Percentiles rank a stretch among this genome's conserved stretches.
phyloP scores from a whole-genome alignment of 1,140 invertebrate genomes.

The Dendrolimus kikuchii region DNA sequence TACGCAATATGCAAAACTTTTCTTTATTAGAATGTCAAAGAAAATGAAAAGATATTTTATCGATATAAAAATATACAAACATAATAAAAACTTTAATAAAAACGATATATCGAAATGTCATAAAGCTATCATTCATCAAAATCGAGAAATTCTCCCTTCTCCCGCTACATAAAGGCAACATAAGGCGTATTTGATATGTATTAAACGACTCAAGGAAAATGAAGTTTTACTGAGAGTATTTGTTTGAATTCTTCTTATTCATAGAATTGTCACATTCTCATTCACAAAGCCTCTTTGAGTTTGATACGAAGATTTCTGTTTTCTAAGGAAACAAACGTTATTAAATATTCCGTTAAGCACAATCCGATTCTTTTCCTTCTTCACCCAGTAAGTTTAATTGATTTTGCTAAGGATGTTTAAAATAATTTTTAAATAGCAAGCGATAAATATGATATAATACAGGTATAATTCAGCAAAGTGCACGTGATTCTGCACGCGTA shows the following conservation, averaged over 20 bases:
- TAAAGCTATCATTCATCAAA: background rate
- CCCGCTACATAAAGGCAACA: background rate
- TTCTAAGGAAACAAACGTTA: background rate
- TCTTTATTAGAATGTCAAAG: too few relatives aligned
- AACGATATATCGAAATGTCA: too few relatives aligned
- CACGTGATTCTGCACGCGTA: too few relatives aligned
- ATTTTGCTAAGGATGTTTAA: too few relatives aligned
- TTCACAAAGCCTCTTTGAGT: constrained; percentile 7
- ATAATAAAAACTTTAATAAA: too few relatives aligned
- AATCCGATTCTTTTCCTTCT: constrained; percentile 3
- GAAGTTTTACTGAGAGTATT: constrained; percentile 17
- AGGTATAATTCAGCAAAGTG: too few relatives aligned
- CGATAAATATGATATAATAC: too few relatives aligned
- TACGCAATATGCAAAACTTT: too few relatives aligned
- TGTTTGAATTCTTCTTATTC: constrained; percentile 20
- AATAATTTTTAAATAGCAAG: too few relatives aligned
- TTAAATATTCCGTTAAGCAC: constrained; percentile 8
- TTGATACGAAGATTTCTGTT: constrained; percentile 6
- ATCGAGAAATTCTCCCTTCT: background rate
- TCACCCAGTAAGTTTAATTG: background rate
- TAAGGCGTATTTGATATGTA: constrained; percentile 23
- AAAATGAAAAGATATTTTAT: too few relatives aligned
- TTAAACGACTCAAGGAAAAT: constrained; percentile 25
- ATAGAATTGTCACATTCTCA: constrained; percentile 18
- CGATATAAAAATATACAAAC: too few relatives aligned